Evolutionary conservation across 2,888 invertebrate species (phyloP).

Genomic region (Eupithecia centaureata): DNA sequence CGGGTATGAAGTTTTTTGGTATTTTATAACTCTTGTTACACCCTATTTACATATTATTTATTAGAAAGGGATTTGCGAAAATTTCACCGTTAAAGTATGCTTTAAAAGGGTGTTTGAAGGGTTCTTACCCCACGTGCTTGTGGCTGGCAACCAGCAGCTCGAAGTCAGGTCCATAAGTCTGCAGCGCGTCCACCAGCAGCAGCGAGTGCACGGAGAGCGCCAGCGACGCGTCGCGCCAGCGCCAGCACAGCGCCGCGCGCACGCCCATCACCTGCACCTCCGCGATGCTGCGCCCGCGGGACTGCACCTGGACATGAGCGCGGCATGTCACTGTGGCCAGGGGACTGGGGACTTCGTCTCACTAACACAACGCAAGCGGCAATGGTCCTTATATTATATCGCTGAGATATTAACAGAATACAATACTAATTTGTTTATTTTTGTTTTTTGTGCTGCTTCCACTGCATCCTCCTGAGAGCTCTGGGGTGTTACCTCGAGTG

Average conservation of each 20-base stretch:
- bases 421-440: background rate
- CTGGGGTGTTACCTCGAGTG: conserved; percentile 85
- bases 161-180: conserved; percentile 97
- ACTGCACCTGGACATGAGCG: conserved; percentile 86
- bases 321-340: background rate
- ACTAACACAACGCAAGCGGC: background rate
- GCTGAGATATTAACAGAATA: background rate
- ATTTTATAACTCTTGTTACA: too few species aligned
- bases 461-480: conserved; percentile 34
- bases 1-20: too few species aligned
- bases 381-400: background rate
- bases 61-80: too few species aligned
- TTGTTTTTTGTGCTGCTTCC: conserved; percentile 43
- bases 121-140: conserved; percentile 91
- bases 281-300: conserved; percentile 93
- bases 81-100: too few species aligned
- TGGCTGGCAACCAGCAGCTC: conserved; percentile 97
- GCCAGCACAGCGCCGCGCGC: conserved; percentile 88
- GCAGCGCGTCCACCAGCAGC: conserved; percentile 96
- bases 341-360: background rate
- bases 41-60: too few species aligned
- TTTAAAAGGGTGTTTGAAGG: too few species aligned
- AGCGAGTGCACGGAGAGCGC: conserved; percentile 96
- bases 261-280: conserved; percentile 97
- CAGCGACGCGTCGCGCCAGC: conserved; percentile 89